phyloP scores from a whole-genome alignment of 2,888 invertebrate species.

The Drosophila anomelani region DNA sequence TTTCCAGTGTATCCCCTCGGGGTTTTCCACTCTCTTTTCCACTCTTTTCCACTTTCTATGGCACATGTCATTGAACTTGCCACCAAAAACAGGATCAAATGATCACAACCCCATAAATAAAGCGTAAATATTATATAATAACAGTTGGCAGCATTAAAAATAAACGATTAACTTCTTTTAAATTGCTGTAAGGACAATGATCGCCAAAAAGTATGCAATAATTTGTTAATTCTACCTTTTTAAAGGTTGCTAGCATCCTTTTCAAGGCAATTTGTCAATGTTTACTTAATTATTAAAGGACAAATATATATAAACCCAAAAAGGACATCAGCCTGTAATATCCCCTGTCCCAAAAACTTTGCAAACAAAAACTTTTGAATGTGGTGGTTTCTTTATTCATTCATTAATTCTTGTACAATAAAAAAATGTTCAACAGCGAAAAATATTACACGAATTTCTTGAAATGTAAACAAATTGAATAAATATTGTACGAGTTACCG shows the following conservation, averaged over 20 bases:
- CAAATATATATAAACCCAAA: not conserved
- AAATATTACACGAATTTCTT: slow-evolving; percentile 62
- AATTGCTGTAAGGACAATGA: not conserved
- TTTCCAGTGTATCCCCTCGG: slow-evolving; percentile 12
- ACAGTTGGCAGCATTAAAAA: not conserved
- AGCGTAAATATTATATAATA: not conserved
- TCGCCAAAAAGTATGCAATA: slow-evolving; percentile 1
- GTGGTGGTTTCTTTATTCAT: slow-evolving; percentile 75
- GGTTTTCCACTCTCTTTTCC: not conserved
- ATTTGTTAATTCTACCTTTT: not conserved
- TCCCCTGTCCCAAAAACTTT: too few species aligned
- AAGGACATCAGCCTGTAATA: not conserved
- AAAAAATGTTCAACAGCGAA: slow-evolving; percentile 68
- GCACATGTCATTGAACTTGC: slow-evolving; percentile 17
- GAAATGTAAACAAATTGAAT: slow-evolving; percentile 71
- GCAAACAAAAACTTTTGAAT: slow-evolving; percentile 48
- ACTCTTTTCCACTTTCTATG: not conserved
- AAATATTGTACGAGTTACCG: slow-evolving; percentile 67
- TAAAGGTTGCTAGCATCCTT: too few species aligned
- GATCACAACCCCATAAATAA: slow-evolving; percentile 3
- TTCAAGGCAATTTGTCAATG: not conserved
- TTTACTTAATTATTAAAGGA: not conserved
- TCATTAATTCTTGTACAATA: slow-evolving; percentile 68
- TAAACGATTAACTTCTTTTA: too few species aligned
- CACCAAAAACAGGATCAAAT: not conserved